Percentiles rank a stretch among this genome's conserved stretches.
Evolutionary conservation across 2,113 vertebrate species (phyloP).

Genomic region (Edolisoma coerulescens): DNA sequence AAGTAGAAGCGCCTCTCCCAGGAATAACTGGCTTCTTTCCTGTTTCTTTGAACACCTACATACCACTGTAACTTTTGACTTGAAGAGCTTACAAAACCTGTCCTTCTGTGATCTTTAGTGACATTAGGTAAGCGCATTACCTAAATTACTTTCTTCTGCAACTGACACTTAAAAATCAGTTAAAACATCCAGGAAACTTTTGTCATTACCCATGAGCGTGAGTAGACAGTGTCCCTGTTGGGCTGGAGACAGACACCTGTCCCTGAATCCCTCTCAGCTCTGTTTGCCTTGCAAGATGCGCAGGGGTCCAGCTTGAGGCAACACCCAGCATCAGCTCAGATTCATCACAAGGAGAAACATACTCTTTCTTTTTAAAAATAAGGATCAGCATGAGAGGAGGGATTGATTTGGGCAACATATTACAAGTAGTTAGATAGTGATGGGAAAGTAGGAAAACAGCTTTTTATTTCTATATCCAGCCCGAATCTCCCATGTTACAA

Average conservation of each 20-base stretch:
- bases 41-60: not conserved
- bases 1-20: not conserved
- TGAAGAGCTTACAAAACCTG: not conserved
- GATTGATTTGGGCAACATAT: not conserved
- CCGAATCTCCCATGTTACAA: not conserved
- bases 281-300: not conserved
- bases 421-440: not conserved
- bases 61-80: not conserved
- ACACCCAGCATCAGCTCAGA: not conserved
- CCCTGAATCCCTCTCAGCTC: not conserved
- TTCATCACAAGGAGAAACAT: not conserved
- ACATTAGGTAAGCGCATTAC: not conserved
- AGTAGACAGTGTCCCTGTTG: not conserved
- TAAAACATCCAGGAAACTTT: not conserved
- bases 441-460: not conserved
- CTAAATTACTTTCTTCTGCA: not conserved
- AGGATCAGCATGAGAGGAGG: not conserved
- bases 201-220: rapidly evolving
- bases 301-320: not conserved
- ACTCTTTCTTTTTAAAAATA: not conserved
- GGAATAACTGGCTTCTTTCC: not conserved
- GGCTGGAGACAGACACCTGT: not conserved
- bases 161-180: not conserved
- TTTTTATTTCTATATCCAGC: not conserved
- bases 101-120: not conserved